Conservation (phyloP, 2,888 invertebrate genomes). For the Acanthosepion lycidas region DNA sequence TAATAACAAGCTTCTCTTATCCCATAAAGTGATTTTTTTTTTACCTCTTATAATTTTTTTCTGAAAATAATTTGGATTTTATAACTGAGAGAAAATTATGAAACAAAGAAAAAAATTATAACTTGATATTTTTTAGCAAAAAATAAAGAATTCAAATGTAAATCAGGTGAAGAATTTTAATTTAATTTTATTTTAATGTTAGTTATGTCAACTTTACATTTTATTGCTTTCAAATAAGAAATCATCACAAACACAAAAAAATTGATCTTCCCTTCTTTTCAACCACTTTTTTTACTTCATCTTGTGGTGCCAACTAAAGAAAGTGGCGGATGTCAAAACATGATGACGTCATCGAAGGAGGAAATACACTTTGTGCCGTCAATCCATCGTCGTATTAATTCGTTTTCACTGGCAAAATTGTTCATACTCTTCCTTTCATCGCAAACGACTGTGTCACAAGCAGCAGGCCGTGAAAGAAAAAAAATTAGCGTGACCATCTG, state of each 20-base stretch:
- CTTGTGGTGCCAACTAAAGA: not conserved
- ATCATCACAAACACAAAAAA: not conserved
- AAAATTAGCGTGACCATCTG: slow-evolving; percentile 4
- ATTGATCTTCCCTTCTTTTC: not conserved
- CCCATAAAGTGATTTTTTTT: too few species aligned
- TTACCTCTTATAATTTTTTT: too few species aligned
- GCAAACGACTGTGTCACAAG: not conserved
- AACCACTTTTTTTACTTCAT: not conserved
- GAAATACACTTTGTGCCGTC: not conserved
- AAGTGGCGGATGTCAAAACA: slow-evolving; percentile 10
- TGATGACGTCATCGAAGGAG: not conserved
- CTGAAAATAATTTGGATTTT: too few species aligned
- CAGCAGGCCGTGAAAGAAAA: not conserved
- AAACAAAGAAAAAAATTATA: too few species aligned
- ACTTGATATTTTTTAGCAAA: not conserved
- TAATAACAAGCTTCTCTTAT: too few species aligned
- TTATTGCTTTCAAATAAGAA: not conserved
- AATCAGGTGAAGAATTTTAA: not conserved
- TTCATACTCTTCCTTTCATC: not conserved
- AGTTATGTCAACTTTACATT: too few species aligned
- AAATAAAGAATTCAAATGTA: not conserved
- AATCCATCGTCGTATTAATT: not conserved
- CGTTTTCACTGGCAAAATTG: not conserved
- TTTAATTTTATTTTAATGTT: not conserved
- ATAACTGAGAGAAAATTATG: too few species aligned